These are phyloP conservation scores for Drosophila kohkoa DNA, from an alignment of 1,140 invertebrate genomes.

Conservation along the genomic window DNA sequence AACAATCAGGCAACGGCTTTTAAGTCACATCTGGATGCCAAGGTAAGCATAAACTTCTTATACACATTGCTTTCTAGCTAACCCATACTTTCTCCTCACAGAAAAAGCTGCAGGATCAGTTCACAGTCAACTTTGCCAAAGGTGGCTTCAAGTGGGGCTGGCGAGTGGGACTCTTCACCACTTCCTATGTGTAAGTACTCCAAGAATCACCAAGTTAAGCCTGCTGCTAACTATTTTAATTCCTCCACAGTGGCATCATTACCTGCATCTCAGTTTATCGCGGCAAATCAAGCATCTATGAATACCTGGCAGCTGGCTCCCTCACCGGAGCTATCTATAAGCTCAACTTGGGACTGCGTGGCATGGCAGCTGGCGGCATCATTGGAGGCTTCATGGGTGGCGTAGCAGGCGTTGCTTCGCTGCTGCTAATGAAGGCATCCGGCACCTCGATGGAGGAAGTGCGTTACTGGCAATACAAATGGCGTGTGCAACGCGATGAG, in stretches of 20 bases:
- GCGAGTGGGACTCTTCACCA: conserved; percentile 88
- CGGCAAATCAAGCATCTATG: conserved; percentile 87
- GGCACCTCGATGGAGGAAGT: conserved; percentile 86
- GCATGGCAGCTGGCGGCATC: conserved; percentile 87
- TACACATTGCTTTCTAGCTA: not conserved
- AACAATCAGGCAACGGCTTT: conserved; percentile 90
- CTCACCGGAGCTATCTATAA: conserved; percentile 86
- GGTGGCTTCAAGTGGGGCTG: conserved; percentile 89
- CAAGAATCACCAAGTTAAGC: not conserved
- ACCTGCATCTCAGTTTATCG: conserved; percentile 88
- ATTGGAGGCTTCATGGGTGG: conserved; percentile 86
- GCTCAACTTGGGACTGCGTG: conserved; percentile 87
- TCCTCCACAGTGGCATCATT: conserved; percentile 86
- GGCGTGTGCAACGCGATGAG: conserved; percentile 78
- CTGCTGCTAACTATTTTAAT: not conserved
- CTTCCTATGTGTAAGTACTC: conserved; percentile 87
- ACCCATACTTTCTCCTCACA: conserved; percentile 72
- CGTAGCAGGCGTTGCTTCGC: conserved; percentile 85
- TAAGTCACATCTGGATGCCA: conserved; percentile 88
- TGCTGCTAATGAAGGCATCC: conserved; percentile 85
- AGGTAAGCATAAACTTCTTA: conserved; percentile 84
- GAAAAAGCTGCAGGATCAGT: conserved; percentile 88
- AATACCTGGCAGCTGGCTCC: conserved; percentile 88
- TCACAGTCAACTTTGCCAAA: conserved; percentile 88
- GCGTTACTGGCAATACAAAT: conserved; percentile 86